Conservation (phyloP, 2,797 vertebrate genomes). For the Pygocentrus nattereri region DNA sequence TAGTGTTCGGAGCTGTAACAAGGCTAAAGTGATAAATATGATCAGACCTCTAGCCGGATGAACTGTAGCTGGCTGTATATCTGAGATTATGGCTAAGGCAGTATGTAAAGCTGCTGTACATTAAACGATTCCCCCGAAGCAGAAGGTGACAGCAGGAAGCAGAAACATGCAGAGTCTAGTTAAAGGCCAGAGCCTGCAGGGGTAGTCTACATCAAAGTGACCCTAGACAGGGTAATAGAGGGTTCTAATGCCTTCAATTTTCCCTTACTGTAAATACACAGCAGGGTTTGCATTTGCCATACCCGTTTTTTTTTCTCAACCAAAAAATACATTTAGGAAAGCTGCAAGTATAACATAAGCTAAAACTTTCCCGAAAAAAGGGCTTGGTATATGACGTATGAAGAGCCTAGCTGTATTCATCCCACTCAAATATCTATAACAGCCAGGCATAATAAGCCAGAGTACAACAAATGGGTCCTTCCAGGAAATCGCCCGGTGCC, state of each 20-base stretch:
- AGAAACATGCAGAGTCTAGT: conserved; percentile 8
- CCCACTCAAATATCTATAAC: conserved; percentile 55
- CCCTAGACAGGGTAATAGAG: conserved; percentile 16
- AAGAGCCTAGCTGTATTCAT: neutral
- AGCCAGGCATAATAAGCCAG: conserved; percentile 37
- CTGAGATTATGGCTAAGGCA: neutral
- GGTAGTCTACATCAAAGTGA: conserved; percentile 36
- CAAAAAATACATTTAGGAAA: neutral
- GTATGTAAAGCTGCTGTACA: neutral
- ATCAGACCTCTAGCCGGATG: neutral
- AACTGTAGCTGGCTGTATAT: neutral
- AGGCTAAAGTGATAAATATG: neutral
- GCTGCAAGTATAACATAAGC: too few species aligned
- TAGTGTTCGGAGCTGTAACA: neutral
- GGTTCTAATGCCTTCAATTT: conserved; percentile 4
- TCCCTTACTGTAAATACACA: neutral
- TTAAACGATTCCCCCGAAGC: neutral
- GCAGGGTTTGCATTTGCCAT: neutral
- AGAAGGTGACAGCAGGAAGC: neutral
- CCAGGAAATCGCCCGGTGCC: conserved; percentile 59
- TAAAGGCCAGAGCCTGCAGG: conserved; percentile 38
- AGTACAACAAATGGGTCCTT: conserved; percentile 46
- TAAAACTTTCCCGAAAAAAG: too few species aligned
- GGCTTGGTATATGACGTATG: neutral
- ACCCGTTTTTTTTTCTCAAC: conserved; percentile 1